phyloP scores from a whole-genome alignment of 2,888 invertebrate species.

The Trissoscelio sp. region DNA sequence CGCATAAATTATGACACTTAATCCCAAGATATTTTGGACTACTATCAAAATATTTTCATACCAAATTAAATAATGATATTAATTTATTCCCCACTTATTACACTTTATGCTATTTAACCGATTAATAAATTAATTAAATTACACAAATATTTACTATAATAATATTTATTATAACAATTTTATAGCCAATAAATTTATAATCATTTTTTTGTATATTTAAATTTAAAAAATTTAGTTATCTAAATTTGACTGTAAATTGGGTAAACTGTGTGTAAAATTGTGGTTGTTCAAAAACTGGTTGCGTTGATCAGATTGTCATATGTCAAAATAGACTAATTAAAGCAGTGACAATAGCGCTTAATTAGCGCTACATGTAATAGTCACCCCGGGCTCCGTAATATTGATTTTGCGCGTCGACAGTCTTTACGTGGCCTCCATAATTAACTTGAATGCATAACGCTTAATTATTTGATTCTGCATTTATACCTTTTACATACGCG shows the following conservation, averaged over 20 bases:
- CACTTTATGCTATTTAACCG: no score
- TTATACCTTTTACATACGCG: constrained; percentile 10
- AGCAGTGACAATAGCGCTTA: constrained; percentile 52
- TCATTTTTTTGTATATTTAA: no score
- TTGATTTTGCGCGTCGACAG: constrained; percentile 52
- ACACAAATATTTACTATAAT: no score
- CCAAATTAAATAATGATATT: no score
- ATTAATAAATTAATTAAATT: not conserved
- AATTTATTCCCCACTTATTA: no score
- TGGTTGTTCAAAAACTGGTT: not conserved
- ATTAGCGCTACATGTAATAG: constrained; percentile 41
- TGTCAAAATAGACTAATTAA: constrained; percentile 55
- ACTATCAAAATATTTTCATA: not conserved
- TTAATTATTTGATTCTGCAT: constrained; percentile 42
- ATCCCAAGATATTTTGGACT: not conserved
- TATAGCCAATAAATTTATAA: no score
- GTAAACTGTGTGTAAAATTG: not conserved
- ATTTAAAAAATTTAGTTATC: no score
- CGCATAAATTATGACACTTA: constrained; percentile 15
- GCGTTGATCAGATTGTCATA: not conserved
- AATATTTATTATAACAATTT: no score
- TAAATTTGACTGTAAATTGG: not conserved
- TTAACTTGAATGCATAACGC: constrained; percentile 38
- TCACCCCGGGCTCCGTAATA: constrained; percentile 25
- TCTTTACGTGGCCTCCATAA: constrained; percentile 50